These are phyloP conservation scores for Leptura quadrifasciata DNA, from an alignment of 2,888 invertebrate genomes.

Conservation along the genomic window DNA sequence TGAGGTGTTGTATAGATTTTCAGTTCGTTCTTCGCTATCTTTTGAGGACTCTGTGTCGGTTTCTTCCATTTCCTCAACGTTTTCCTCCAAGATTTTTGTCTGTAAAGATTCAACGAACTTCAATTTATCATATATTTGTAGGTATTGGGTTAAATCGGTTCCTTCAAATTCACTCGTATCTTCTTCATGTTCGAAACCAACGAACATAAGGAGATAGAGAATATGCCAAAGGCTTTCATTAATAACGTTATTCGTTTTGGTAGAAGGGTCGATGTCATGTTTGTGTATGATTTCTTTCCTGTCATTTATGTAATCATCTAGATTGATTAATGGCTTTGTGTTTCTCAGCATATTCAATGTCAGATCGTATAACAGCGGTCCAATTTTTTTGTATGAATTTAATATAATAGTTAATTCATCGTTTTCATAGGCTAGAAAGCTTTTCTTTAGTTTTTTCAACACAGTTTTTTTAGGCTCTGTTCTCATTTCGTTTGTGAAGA, in stretches of 20 bases:
- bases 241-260: slow-evolving; percentile 26
- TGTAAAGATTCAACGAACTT: slow-evolving; percentile 38
- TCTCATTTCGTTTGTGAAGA: slow-evolving; percentile 23
- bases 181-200: slow-evolving; percentile 36
- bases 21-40: background rate
- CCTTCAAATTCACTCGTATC: background rate
- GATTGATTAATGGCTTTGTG: slow-evolving; percentile 44
- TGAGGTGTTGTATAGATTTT: slow-evolving; percentile 48
- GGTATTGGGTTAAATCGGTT: slow-evolving; percentile 46
- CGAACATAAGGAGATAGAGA: slow-evolving; percentile 56
- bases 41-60: background rate
- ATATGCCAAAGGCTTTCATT: slow-evolving; percentile 50
- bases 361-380: slow-evolving; percentile 51
- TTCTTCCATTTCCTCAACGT: background rate
- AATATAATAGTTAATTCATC: slow-evolving; percentile 55
- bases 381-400: slow-evolving; percentile 57
- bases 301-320: slow-evolving; percentile 32
- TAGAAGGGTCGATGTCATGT: slow-evolving; percentile 53
- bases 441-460: background rate
- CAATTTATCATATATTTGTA: slow-evolving; percentile 44
- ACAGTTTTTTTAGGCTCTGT: background rate
- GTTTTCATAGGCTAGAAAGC: slow-evolving; percentile 54
- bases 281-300: slow-evolving; percentile 50
- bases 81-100: background rate
- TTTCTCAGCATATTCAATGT: slow-evolving; percentile 53